A percentile compares a stretch with the other conserved stretches of the same genome.
These are phyloP conservation scores for Ursus arctos DNA, from an alignment of 2,113 vertebrate genomes.

Conservation along the genomic window DNA sequence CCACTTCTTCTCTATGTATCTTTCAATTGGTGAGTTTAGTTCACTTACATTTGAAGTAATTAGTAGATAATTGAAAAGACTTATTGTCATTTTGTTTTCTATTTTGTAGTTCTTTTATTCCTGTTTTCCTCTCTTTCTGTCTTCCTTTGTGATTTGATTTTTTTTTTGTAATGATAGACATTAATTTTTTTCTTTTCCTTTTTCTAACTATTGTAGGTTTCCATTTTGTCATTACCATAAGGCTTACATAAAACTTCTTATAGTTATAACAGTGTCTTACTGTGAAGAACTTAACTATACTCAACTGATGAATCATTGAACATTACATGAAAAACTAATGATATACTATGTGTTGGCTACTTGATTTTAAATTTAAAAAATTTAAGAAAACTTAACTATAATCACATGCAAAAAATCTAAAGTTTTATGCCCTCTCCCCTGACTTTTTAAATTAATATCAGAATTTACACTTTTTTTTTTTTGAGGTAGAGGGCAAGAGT, in stretches of 20 bases:
- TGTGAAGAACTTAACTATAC: neutral
- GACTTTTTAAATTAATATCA: neutral
- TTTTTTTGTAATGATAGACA: neutral
- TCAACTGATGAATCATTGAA: too few species aligned
- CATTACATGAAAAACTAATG: too few species aligned
- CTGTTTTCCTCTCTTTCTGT: neutral
- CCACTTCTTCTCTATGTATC: neutral
- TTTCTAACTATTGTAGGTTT: neutral
- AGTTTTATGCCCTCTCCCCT: neutral
- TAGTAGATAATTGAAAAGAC: neutral
- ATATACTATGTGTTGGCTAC: too few species aligned
- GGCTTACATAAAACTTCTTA: neutral
- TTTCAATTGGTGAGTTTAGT: neutral
- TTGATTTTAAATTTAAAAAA: too few species aligned
- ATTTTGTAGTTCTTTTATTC: neutral
- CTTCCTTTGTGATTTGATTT: neutral
- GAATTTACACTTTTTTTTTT: neutral
- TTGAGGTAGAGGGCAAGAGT: too few species aligned
- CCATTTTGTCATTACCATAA: neutral
- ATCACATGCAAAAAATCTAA: neutral
- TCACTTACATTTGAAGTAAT: neutral
- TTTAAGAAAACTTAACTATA: neutral
- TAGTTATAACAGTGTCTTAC: neutral
- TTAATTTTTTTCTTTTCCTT: neutral
- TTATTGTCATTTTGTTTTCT: neutral